These are phyloP conservation scores for Cacatua alba DNA, from an alignment of 2,113 vertebrate genomes.

Conservation along the genomic window DNA sequence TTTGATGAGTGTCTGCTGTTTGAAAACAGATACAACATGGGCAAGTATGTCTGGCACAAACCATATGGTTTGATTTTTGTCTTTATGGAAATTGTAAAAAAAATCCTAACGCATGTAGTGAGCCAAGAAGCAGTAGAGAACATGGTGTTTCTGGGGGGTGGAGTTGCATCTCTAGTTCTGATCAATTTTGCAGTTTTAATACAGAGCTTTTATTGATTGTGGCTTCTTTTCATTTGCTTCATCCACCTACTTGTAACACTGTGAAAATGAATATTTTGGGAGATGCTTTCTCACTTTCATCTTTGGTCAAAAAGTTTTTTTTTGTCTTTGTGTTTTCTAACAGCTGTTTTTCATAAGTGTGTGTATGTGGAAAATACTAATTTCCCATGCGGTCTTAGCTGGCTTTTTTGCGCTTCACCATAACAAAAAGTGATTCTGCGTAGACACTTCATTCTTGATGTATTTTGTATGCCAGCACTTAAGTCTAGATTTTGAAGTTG, in stretches of 20 bases:
- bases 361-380: background rate
- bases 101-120: accelerated
- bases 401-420: background rate
- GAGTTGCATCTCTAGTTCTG: background rate
- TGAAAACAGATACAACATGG: background rate
- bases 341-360: background rate
- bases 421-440: background rate
- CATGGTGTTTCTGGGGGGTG: background rate
- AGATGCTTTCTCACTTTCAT: background rate
- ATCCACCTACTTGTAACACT: background rate
- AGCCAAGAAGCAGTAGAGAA: background rate
- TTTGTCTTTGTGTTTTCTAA: background rate
- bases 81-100: background rate
- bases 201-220: background rate
- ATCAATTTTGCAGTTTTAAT: background rate
- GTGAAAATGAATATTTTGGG: background rate
- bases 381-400: background rate
- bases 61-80: slow-evolving; percentile 1
- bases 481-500: background rate
- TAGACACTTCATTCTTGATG: background rate
- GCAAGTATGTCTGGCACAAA: background rate
- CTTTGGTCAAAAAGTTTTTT: background rate
- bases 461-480: background rate
- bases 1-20: background rate
- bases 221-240: background rate